phyloP scores from a whole-genome alignment of 2,113 vertebrate genomes.

The Calyptomena viridis region DNA sequence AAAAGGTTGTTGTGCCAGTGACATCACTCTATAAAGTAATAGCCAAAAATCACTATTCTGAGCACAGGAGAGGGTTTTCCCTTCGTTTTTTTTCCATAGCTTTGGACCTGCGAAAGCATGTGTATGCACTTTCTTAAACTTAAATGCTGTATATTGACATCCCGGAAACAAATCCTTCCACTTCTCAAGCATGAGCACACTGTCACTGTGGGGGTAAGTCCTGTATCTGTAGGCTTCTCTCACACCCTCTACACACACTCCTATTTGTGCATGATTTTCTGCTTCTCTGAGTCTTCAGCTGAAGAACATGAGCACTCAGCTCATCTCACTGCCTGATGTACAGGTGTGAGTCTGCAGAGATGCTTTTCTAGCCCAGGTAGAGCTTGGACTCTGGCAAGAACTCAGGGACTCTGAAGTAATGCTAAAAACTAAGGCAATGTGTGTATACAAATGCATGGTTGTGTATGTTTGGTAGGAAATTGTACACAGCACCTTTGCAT shows the following conservation, averaged over 20 bases:
- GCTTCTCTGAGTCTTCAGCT: neutral
- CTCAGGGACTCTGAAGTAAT: neutral
- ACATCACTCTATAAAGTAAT: neutral
- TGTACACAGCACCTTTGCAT: neutral
- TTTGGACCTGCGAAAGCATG: neutral
- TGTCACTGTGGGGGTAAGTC: neutral
- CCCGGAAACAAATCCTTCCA: neutral
- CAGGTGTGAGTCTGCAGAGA: neutral
- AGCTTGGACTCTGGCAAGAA: neutral
- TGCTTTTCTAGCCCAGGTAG: neutral
- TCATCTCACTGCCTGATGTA: neutral
- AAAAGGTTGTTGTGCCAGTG: neutral
- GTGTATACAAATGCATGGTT: fast-evolving
- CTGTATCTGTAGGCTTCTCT: neutral
- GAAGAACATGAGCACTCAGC: neutral
- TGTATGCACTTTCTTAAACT: neutral
- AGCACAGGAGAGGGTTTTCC: neutral
- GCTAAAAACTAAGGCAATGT: neutral
- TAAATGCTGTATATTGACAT: neutral
- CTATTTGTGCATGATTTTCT: neutral
- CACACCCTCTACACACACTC: neutral
- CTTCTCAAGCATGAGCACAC: neutral
- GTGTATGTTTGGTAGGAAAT: neutral
- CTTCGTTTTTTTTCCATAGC: neutral
- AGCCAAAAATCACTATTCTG: neutral